Conservation (phyloP, 2,888 invertebrate species). For the Plutella xylostella region DNA sequence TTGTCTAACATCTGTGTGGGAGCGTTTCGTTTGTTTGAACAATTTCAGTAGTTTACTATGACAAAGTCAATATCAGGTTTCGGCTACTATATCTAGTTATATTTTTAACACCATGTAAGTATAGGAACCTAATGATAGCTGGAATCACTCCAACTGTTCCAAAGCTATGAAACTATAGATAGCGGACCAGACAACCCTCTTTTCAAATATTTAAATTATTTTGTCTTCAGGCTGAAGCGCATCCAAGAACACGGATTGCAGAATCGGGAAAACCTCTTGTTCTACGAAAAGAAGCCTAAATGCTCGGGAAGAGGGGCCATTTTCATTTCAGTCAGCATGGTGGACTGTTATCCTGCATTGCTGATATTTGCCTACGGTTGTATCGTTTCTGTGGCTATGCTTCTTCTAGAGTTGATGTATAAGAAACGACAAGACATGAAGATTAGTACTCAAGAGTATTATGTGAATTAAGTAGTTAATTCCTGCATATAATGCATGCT, state of each 20-base stretch:
- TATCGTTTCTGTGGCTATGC: constrained; percentile 29
- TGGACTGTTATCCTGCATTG: constrained; percentile 68
- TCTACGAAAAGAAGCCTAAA: constrained; percentile 74
- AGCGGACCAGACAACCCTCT: too few relatives aligned
- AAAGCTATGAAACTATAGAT: too few relatives aligned
- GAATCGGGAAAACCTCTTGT: constrained; percentile 63
- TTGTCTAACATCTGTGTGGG: too few relatives aligned
- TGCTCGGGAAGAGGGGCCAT: constrained; percentile 70
- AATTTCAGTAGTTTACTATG: too few relatives aligned
- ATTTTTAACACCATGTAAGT: too few relatives aligned
- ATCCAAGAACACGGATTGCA: constrained; percentile 69
- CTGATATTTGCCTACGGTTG: constrained; percentile 45
- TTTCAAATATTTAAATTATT: neutral
- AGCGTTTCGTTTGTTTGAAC: too few relatives aligned
- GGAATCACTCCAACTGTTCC: too few relatives aligned
- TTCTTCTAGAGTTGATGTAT: constrained; percentile 32
- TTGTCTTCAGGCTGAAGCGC: constrained; percentile 38
- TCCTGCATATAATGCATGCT: too few relatives aligned
- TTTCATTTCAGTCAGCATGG: constrained; percentile 75
- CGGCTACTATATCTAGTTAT: too few relatives aligned
- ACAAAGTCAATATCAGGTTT: too few relatives aligned
- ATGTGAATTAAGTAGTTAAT: too few relatives aligned
- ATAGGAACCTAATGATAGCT: too few relatives aligned
- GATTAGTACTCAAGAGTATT: neutral
- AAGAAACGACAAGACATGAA: neutral